Conservation (phyloP, 2,797 vertebrate genomes). For the Paramormyrops hopkinsi region DNA sequence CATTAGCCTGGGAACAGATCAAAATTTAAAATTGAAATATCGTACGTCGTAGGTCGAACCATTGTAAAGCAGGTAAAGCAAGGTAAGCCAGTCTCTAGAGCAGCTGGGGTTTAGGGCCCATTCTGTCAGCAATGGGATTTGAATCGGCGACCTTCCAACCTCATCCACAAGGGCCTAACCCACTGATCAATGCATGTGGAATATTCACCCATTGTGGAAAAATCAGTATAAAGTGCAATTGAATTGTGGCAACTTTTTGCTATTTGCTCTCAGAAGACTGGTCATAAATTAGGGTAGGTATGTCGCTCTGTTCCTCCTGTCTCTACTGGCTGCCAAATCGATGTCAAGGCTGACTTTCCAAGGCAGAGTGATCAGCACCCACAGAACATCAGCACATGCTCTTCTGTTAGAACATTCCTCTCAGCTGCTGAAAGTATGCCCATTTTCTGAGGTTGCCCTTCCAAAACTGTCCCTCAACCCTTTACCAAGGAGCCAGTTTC, state of each 20-base stretch:
- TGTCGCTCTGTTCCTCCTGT: background rate
- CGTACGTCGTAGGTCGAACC: background rate
- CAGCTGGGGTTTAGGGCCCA: background rate
- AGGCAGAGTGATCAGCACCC: background rate
- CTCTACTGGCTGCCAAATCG: background rate
- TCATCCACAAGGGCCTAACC: background rate
- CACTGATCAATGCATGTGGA: background rate
- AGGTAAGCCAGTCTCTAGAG: background rate
- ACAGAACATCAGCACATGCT: background rate
- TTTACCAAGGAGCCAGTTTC: background rate
- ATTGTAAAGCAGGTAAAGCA: background rate
- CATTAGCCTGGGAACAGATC: background rate
- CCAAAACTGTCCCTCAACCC: background rate
- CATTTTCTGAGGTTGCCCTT: background rate
- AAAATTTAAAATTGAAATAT: background rate
- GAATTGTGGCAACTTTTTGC: background rate
- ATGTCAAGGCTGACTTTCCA: background rate
- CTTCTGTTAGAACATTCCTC: background rate
- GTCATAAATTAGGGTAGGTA: background rate
- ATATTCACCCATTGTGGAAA: background rate
- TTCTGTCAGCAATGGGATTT: background rate
- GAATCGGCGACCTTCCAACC: background rate
- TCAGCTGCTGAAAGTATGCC: background rate
- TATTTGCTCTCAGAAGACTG: background rate
- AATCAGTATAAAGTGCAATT: background rate